phyloP scores from a whole-genome alignment of 2,113 vertebrate species.

The Carollia perspicillata region DNA sequence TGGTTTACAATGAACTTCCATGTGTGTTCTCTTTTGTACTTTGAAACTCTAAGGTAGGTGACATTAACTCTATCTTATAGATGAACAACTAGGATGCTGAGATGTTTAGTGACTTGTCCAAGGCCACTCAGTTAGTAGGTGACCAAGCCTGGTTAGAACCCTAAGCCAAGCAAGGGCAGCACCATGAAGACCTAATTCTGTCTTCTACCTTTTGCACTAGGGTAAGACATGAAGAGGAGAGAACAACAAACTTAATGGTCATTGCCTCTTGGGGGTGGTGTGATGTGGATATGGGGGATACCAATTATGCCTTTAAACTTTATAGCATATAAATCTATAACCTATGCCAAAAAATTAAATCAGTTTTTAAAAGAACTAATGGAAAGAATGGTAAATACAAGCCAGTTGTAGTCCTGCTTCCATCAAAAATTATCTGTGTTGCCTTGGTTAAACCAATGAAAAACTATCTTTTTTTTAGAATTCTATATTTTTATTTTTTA shows the following conservation, averaged over 20 bases:
- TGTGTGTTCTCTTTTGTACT: not conserved
- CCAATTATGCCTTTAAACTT: not conserved
- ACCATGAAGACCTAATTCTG: not conserved
- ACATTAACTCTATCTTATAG: not conserved
- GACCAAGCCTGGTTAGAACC: not conserved
- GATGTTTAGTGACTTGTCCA: not conserved
- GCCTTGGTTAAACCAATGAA: not conserved
- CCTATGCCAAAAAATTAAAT: not conserved
- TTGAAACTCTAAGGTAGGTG: not conserved
- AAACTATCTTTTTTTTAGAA: not conserved
- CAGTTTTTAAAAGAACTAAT: not conserved
- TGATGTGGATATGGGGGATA: not conserved
- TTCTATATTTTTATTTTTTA: too few species aligned
- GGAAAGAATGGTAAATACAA: not conserved
- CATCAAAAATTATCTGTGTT: not conserved
- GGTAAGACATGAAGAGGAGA: not conserved
- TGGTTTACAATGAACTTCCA: fast-evolving
- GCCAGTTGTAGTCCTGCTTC: not conserved
- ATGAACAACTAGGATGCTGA: not conserved
- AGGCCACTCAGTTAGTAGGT: not conserved
- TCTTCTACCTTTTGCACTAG: not conserved
- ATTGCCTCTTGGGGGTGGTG: not conserved
- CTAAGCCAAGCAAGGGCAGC: not conserved
- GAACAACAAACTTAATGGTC: not conserved
- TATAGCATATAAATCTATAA: not conserved